Conservation (phyloP, 1,140 invertebrate species). For the Tetramorium simillimum region DNA sequence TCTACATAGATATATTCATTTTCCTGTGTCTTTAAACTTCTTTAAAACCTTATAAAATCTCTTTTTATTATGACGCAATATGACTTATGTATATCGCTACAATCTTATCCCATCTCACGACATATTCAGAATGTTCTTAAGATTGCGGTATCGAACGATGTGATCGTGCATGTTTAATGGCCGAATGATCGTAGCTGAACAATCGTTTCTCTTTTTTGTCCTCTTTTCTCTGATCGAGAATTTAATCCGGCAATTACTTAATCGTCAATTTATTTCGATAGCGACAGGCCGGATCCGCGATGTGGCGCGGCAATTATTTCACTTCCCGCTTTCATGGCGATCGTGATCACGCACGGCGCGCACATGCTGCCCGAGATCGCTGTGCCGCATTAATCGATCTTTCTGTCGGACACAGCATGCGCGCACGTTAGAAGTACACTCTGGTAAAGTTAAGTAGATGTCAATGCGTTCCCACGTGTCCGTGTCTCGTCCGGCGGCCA, state of each 20-base stretch:
- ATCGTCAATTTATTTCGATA: conserved; percentile 50
- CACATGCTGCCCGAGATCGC: conserved; percentile 22
- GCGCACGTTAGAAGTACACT: conserved; percentile 10
- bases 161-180: conserved; percentile 24
- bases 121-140: background rate
- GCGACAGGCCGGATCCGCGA: conserved; percentile 13
- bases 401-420: conserved; percentile 13
- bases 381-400: conserved; percentile 41
- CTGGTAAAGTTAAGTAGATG: conserved; percentile 48
- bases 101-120: conserved; percentile 1
- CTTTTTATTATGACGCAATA: background rate
- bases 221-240: background rate
- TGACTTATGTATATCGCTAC: background rate
- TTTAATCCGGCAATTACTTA: conserved; percentile 27
- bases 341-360: conserved; percentile 37
- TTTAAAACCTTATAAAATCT: background rate
- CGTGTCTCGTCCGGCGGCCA: conserved; percentile 48
- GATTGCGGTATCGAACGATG: conserved; percentile 9
- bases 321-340: conserved; percentile 50
- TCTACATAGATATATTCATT: background rate
- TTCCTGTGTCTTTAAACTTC: background rate
- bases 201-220: background rate
- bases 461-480: conserved; percentile 67
- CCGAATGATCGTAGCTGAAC: background rate
- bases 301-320: conserved; percentile 37